phyloP scores from a whole-genome alignment of 1,140 invertebrate genomes.

The Zaprionus inermis region DNA sequence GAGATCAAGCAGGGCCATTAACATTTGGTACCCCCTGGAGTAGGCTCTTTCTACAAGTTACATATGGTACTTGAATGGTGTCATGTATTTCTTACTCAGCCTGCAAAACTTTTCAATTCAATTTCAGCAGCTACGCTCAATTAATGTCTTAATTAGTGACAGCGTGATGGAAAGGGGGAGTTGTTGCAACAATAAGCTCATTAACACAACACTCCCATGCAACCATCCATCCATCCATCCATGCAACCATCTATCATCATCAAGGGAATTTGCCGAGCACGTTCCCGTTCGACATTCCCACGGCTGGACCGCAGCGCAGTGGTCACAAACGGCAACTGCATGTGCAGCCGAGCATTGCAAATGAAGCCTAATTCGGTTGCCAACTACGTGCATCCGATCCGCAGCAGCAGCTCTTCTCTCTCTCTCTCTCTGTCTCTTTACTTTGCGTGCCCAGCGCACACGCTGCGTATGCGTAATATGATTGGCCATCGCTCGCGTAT shows the following conservation, averaged over 20 bases:
- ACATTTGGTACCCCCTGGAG: no score
- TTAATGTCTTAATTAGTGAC: constrained; percentile 51
- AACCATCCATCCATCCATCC: background rate
- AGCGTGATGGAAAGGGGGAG: background rate
- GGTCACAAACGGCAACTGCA: constrained; percentile 39
- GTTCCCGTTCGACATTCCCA: constrained; percentile 27
- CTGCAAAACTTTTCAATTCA: background rate
- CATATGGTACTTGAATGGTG: background rate
- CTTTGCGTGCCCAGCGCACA: constrained; percentile 16
- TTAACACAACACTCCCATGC: background rate
- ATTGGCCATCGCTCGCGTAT: constrained; percentile 41
- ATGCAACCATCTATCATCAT: constrained; percentile 12
- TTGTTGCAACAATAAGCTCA: constrained; percentile 20
- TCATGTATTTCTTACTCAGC: background rate
- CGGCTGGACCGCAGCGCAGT: constrained; percentile 24
- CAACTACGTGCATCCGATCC: constrained; percentile 22
- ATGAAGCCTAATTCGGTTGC: constrained; percentile 58
- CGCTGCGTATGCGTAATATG: constrained; percentile 65
- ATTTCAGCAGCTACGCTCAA: constrained; percentile 32
- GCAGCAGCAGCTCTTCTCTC: background rate
- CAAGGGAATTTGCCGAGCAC: constrained; percentile 20
- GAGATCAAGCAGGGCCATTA: no score
- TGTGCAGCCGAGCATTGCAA: constrained; percentile 32
- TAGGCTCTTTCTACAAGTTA: background rate
- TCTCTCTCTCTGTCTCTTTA: background rate